Evolutionary conservation across 2,888 invertebrate species (phyloP), one percentile per base, ranked within the genome.

Genomic region (Drosophila macrospina): DNA sequence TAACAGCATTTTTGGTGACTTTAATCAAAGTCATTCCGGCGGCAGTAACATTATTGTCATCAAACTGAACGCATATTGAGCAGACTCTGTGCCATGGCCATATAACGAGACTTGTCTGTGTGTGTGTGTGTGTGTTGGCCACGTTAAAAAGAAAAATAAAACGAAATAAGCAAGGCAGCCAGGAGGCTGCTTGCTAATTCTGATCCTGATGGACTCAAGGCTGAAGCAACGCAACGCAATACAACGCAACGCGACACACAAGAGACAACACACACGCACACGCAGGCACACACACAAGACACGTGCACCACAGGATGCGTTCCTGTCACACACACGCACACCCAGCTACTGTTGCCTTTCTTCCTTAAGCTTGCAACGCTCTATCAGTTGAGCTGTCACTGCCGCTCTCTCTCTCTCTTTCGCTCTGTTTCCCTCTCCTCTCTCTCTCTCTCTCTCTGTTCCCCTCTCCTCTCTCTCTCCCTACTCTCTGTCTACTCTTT

Each of bases 21-120:
- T 73, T 69, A 73, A 76, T 73, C 76, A 76, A 73, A 76, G 76
- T 63, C 63, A 64, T 76, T 69, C 62, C 59, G 64, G 56, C 60
- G 48, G 51, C 57, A 39, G 34, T 50, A 30, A 47, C 50, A 59
- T 67, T 67, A 55, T 47, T 55, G 63, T 26, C 63, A 37, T 52
- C 15, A n/a, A 47, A 47, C 44, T 20, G 61, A 60, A 32, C 47
- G 47, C 47, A 41, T 47, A 57, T 48, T 41, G 48, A 57, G 39
- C 47, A 30, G 45, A 41, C n/a, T 47, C n/a, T 16, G 32, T 20
- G 47, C 47, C 30, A 16, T 26, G 39, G 39, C n/a, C 52, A 30
- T 39, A 39, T 39, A 52, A 52, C 15, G n/a, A 15, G 37, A 16
- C n/a, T 28, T 20, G 28, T 41, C 11, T 7, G 42, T 15, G 20